Evolutionary conservation across 2,113 vertebrate species (phyloP), one percentile per base, ranked within the genome.

Genomic region (Bufo gargarizans): DNA sequence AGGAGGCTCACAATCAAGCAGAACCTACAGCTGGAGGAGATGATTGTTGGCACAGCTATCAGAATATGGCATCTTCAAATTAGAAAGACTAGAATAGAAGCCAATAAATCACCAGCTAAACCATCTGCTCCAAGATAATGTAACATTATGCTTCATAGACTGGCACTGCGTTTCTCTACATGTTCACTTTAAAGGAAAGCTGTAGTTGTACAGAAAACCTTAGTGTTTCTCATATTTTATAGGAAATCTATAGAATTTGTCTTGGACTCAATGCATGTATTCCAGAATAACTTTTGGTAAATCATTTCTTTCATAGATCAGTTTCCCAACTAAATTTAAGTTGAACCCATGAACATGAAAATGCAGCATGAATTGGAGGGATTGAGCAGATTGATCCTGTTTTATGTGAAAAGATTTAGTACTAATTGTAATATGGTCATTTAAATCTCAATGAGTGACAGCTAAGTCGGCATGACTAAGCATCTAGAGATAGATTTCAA

Each of bases 101-200:
- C 86, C 86, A 87, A 71, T 71, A 81, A 87, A 81, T 53, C 22
- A 81, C 65, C 50, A 81, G 56, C 61, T 87, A 81, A 87, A 81
- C 86, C 86, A 87, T 87, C 86, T 87, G 86, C 45, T 87, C 77
- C 58, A 47, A 47, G 77, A 80, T 87, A 58, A 80, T 81, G 65
- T 81, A 76, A 79, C 74, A 87, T 87, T 81, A 63, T 50, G n/a
- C 33, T 81, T 87, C 81, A 71, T 81, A 80, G 69, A 72, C n/a
- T 72, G 86, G 86, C 86, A 72, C 50, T 56, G 65, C 55, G n/a
- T 72, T 11, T 58, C 65, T 82, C 63, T 81, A 80, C 53, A 69
- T 87, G 77, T 87, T 87, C 77, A 81, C 65, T 87, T 87, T 77
- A 87, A 8, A 13, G 77, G 33, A 87, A 81, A 49, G 55, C 76